These are phyloP conservation scores for Bergia puertoricense DNA, from an alignment of 92 coral and sea anemone genomes.

Conservation along the genomic window DNA sequence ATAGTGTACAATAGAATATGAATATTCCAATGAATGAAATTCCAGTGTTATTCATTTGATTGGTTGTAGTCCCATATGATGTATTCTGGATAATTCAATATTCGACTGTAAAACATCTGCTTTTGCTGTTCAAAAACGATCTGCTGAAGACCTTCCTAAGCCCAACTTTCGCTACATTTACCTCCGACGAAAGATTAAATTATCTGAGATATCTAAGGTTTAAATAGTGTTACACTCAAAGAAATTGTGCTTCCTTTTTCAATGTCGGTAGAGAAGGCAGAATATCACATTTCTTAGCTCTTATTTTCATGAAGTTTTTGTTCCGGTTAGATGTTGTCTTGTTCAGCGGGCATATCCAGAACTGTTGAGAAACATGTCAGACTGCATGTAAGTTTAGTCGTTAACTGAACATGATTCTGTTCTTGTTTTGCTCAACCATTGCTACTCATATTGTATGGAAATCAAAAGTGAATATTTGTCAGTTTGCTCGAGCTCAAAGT, in stretches of 20 bases:
- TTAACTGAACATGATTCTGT: no score
- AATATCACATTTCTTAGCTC: background rate
- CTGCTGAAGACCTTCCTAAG: background rate
- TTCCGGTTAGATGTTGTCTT: background rate
- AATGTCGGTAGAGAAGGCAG: background rate
- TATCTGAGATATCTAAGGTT: background rate
- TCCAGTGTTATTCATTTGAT: background rate
- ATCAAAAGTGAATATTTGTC: no score
- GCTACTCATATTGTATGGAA: no score
- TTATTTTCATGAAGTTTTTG: no score
- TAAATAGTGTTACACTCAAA: background rate
- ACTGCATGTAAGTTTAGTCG: background rate
- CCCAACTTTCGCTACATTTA: background rate
- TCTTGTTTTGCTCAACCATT: no score
- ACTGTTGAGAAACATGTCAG: background rate
- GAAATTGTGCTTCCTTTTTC: no score
- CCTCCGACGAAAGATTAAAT: background rate
- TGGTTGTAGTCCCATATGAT: background rate
- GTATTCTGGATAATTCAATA: background rate
- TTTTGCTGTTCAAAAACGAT: background rate
- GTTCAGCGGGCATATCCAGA: no score
- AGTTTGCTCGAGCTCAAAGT: no score
- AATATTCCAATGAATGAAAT: background rate
- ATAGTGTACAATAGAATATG: constrained; percentile 25
- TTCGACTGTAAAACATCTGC: background rate